Evolutionary conservation across 2,113 vertebrate species (phyloP), one percentile per base, ranked within the genome.

Genomic region (Platichthys flesus): DNA sequence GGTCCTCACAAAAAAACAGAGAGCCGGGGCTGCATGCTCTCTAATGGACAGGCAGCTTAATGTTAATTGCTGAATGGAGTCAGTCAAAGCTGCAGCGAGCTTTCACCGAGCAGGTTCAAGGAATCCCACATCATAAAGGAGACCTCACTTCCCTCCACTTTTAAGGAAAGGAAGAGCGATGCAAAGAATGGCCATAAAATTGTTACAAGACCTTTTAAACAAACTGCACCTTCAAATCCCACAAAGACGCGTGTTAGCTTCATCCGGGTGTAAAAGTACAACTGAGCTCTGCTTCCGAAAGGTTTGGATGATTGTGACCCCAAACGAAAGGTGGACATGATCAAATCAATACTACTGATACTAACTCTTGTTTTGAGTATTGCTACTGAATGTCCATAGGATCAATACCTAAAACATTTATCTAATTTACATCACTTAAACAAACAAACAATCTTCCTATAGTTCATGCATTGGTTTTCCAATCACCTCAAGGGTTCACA

Each of bases 51-150:
- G 21, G 72, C 88, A 92, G 91, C 88, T 91, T 93, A 90, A 89
- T 93, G 89, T 75, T 90, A 91, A 93, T 93, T 76, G 74, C n/a
- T 88, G 73, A 88, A 89, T 87, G 83, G 82, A 88, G 71, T 83
- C 65, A 47, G 72, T 87, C 67, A 81, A 71, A 75, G 89, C 66
- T 76, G 55, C 79, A 67, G 62, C 37, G 21, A 79, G 72, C 47
- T 56, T 74, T 79, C 26, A 57, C 61, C 77, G 73, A 74, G 83
- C 71, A 68, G 23, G 37, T 68, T 51, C 52, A 49, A 54, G 71
- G 66, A 83, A 78, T 64, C 69, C 52, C 26, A 47, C 78, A 26
- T 84, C 85, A 85, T 86, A 88, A 88, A 86, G 71, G 61, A 67
- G 67, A 61, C 62, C 84, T 85, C 67, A 61, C 62, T 85, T 85